These are phyloP conservation scores for Antheraea mylitta DNA, from an alignment of 1,140 invertebrate genomes.

Conservation along the genomic window DNA sequence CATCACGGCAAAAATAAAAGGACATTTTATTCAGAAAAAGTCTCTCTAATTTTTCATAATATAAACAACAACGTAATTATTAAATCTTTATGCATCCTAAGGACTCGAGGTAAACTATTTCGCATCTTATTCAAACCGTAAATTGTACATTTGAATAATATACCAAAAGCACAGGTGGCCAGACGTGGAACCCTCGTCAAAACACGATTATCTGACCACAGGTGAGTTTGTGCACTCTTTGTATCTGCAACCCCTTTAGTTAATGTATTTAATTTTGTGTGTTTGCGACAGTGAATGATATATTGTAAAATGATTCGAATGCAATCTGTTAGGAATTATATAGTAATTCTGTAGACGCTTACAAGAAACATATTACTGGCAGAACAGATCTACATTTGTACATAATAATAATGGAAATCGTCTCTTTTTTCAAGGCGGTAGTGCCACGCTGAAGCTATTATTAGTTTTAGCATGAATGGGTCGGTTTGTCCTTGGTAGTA, in stretches of 20 bases:
- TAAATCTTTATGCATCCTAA: neutral
- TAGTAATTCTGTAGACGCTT: too few species aligned
- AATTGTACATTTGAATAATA: conserved; percentile 17
- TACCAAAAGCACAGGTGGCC: conserved; percentile 33
- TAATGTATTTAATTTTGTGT: conserved; percentile 5
- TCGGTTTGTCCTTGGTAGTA: too few species aligned
- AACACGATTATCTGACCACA: conserved; percentile 26
- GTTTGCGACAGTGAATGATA: neutral
- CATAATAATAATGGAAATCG: too few species aligned
- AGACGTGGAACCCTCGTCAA: conserved; percentile 27
- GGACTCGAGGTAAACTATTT: neutral
- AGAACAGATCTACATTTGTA: too few species aligned
- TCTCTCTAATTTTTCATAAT: too few species aligned
- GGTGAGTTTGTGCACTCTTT: conserved; percentile 25
- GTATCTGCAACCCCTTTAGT: conserved; percentile 9
- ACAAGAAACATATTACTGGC: too few species aligned
- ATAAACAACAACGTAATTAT: neutral
- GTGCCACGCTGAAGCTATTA: too few species aligned
- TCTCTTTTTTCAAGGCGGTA: too few species aligned
- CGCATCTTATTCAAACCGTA: neutral
- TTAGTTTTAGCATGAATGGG: too few species aligned
- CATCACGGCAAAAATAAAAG: too few species aligned
- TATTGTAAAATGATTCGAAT: neutral
- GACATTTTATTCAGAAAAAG: too few species aligned
- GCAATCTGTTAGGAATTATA: neutral